Conservation (phyloP, 2,888 invertebrate genomes). For the Autographa pulchrina region DNA sequence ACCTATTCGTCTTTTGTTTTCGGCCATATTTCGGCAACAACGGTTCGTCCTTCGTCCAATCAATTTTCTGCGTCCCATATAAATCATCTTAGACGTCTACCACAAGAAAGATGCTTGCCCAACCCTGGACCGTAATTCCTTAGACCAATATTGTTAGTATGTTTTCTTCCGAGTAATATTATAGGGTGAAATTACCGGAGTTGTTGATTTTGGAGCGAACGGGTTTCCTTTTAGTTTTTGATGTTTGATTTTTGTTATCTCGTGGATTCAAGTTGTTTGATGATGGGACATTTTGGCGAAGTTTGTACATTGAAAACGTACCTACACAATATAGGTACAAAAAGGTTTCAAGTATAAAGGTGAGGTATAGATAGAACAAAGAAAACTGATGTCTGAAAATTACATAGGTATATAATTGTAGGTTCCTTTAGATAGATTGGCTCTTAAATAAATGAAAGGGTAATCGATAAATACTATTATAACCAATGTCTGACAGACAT, state of each 20-base stretch:
- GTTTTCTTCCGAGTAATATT: slow-evolving; percentile 37
- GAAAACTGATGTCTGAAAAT: background rate
- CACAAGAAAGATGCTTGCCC: slow-evolving; percentile 70
- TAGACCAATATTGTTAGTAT: slow-evolving; percentile 32
- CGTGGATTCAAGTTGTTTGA: background rate
- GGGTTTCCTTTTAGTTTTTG: background rate
- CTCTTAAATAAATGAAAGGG: background rate
- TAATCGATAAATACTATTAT: slow-evolving; percentile 1
- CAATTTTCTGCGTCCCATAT: slow-evolving; percentile 82
- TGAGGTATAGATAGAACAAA: background rate
- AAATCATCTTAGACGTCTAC: slow-evolving; percentile 82
- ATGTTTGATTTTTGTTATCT: background rate
- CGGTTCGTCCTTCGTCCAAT: slow-evolving; percentile 74
- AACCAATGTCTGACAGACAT: background rate
- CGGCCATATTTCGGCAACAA: slow-evolving; percentile 75
- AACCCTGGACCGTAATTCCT: slow-evolving; percentile 68
- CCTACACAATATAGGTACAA: slow-evolving; percentile 10
- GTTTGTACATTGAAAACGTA: background rate
- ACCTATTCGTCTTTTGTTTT: slow-evolving; percentile 68
- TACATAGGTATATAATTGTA: background rate
- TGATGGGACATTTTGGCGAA: background rate
- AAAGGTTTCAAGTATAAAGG: slow-evolving; percentile 11
- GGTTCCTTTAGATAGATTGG: background rate
- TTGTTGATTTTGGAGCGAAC: background rate
- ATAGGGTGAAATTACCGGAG: slow-evolving; percentile 22